These are phyloP conservation scores for Callopanchax toddi DNA, from an alignment of 2,113 vertebrate genomes.

Conservation along the genomic window DNA sequence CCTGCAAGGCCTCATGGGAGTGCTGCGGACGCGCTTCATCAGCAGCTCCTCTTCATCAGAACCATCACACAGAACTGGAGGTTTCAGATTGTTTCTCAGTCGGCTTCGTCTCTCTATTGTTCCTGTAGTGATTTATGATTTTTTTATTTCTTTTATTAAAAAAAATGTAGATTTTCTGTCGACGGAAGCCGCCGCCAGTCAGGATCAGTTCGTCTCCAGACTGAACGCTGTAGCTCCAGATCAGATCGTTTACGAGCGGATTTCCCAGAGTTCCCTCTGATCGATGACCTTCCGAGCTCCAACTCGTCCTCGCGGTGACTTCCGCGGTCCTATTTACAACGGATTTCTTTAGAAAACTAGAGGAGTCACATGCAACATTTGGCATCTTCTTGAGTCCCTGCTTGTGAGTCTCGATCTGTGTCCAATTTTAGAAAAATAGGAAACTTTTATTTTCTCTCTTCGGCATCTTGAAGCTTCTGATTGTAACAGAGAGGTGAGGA, in stretches of 20 bases:
- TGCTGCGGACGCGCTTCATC: slow-evolving; percentile 1
- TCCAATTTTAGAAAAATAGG: slow-evolving; percentile 78
- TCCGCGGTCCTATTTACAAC: slow-evolving; percentile 56
- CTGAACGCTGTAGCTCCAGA: not conserved
- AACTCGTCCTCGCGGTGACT: no score
- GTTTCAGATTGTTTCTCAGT: slow-evolving; percentile 54
- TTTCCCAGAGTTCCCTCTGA: not conserved
- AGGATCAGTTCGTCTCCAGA: slow-evolving; percentile 29
- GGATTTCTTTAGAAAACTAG: slow-evolving; percentile 75
- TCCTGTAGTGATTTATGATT: slow-evolving; percentile 28
- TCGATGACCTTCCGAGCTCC: no score
- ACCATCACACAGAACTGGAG: slow-evolving; percentile 27
- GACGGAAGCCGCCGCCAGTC: slow-evolving; percentile 24
- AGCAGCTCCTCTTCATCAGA: slow-evolving; percentile 27
- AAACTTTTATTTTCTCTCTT: slow-evolving; percentile 28
- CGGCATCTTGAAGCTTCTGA: slow-evolving; percentile 61
- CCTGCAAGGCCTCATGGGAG: slow-evolving; percentile 64
- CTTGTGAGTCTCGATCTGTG: slow-evolving; percentile 57
- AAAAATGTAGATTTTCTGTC: slow-evolving; percentile 6
- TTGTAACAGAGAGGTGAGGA: slow-evolving; percentile 65
- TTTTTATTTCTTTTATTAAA: not conserved
- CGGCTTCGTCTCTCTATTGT: slow-evolving; percentile 67
- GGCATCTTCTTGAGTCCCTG: slow-evolving; percentile 75
- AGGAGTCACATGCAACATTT: slow-evolving; percentile 82
- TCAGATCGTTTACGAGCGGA: not conserved